Evolutionary conservation across 2,113 vertebrate species (phyloP), one percentile per base, ranked within the genome.

Genomic region (Eupsittula cactorum): DNA sequence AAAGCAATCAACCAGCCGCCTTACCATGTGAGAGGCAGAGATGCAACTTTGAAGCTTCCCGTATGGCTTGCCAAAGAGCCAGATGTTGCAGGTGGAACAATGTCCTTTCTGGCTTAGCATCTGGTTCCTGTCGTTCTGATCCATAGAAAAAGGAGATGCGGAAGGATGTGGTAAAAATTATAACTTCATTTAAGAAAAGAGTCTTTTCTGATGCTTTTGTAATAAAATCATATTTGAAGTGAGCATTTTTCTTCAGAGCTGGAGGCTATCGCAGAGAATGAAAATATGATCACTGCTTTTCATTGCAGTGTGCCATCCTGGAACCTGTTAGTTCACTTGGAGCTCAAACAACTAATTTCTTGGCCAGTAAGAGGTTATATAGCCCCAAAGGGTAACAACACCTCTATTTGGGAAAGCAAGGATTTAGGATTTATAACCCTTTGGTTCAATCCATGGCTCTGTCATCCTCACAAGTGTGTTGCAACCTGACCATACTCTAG

Each of bases 1-100:
- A 97, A 98, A 98, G 97, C 96, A 52, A 95, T 96, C 95, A 76
- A 97, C 94, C 87, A 65, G 97, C 97, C 95, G 96, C 94, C 92
- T 88, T 88, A 93, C 96, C 95, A 96, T n/a, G 94, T 59, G 89
- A 86, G 65, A 97, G 60, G 78, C 96, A 96, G 97, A 97, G 96
- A 97, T 95, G 93, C 93, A 95, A 95, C 98, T 98, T 98, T 98
- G 97, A 98, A 98, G 97, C 97, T 97, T 96, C 92, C 78, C 39
- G 83, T 95, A 88, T 42, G 86, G 93, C 74, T 78, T 97, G 97
- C 97, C 97, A 95, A 97, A 97, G 94, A 97, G 96, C 97, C 98
- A 98, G 98, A 98, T 98, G 98, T 98, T 97, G 96, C 97, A 97
- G 97, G 98, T 98, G 95, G 96, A 96, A 97, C 93, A 91, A 95